A percentile compares a stretch with the other conserved stretches of the same genome.
These are phyloP conservation scores for Boloria selene DNA, from an alignment of 2,888 invertebrate species.

Conservation along the genomic window DNA sequence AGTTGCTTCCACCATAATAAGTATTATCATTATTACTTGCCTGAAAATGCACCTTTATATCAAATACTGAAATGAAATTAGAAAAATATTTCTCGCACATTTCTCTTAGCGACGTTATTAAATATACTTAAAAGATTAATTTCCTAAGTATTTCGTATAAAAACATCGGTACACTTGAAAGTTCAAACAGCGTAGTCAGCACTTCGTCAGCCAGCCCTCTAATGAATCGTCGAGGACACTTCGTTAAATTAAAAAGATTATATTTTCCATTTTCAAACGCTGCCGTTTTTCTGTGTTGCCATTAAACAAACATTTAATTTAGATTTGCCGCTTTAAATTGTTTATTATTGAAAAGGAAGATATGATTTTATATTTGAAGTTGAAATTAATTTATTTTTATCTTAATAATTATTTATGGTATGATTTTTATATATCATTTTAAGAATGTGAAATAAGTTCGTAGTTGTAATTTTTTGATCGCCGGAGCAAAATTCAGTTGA, in stretches of 20 bases:
- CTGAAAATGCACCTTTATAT: conserved; percentile 15
- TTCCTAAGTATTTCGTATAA: conserved; percentile 35
- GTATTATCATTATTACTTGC: no score
- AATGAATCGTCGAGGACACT: conserved; percentile 44
- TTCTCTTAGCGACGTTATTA: conserved; percentile 22
- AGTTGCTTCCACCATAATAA: no score
- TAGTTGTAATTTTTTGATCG: no score
- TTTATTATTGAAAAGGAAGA: conserved; percentile 1
- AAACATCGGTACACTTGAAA: conserved; percentile 42
- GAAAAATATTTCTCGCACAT: conserved; percentile 10
- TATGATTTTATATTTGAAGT: neutral
- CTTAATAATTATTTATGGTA: no score
- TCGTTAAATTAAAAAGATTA: conserved; percentile 43
- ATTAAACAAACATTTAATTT: conserved; percentile 40
- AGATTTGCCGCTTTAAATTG: conserved; percentile 21
- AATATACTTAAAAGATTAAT: conserved; percentile 39
- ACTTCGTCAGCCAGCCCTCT: conserved; percentile 39
- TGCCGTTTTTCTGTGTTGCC: conserved; percentile 34
- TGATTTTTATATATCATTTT: no score
- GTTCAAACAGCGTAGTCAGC: conserved; percentile 39
- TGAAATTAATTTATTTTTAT: neutral
- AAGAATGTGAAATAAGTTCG: no score
- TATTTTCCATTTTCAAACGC: conserved; percentile 41
- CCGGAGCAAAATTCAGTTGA: no score
- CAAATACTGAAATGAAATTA: conserved; percentile 9